A percentile compares a stretch with the other conserved stretches of the same genome.
Conservation (phyloP, 2,113 vertebrate genomes). For the Bufo gargarizans region DNA sequence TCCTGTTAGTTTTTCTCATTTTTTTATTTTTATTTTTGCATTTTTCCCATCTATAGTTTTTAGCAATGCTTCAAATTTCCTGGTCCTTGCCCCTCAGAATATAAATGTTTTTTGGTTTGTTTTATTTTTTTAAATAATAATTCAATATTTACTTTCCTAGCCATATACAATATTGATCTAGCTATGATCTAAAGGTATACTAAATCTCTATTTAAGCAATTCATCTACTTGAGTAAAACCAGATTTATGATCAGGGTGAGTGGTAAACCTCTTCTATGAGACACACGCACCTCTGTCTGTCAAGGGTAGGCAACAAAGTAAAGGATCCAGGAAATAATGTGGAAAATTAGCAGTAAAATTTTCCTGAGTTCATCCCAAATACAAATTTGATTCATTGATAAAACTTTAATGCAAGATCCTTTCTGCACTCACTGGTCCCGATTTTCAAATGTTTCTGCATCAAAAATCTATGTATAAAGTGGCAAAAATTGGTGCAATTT, state of each 20-base stretch:
- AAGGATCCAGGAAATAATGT: neutral
- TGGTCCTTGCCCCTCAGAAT: neutral
- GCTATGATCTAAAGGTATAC: slow-evolving; percentile 27
- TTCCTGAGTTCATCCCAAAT: neutral
- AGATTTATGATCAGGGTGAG: slow-evolving; percentile 25
- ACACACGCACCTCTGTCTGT: slow-evolving; percentile 18
- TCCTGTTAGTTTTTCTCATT: neutral
- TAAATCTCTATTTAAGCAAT: slow-evolving; percentile 46
- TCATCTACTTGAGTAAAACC: slow-evolving; percentile 50
- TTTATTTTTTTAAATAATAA: neutral
- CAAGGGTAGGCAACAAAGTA: neutral
- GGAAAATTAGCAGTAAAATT: neutral
- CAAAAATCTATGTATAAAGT: too few relatives aligned
- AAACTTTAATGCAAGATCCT: neutral
- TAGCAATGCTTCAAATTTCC: neutral
- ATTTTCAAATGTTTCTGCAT: too few relatives aligned
- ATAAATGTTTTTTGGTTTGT: neutral
- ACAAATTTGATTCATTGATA: neutral
- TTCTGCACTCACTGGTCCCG: too few relatives aligned
- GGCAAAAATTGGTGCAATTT: too few relatives aligned
- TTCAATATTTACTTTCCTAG: slow-evolving; percentile 32
- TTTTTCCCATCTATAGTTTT: neutral
- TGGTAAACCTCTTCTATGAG: slow-evolving; percentile 12
- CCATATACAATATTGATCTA: slow-evolving; percentile 47
- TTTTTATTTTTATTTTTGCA: neutral